phyloP scores from a whole-genome alignment of 2,113 vertebrate species.

The Capreolus pygargus region DNA sequence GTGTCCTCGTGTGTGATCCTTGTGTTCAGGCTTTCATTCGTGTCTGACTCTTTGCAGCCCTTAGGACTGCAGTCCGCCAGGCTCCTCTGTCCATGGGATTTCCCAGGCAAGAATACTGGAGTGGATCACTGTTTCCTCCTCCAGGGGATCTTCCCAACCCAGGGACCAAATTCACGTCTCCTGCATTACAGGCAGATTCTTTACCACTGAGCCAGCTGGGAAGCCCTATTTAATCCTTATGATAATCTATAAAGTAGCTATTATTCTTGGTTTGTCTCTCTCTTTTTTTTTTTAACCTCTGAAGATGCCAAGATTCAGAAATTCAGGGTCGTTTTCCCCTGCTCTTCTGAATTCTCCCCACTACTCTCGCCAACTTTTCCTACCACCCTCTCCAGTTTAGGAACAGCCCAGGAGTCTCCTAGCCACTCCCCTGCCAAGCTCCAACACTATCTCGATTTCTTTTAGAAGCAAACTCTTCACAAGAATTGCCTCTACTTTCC shows the following conservation, averaged over 20 bases:
- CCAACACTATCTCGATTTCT: background rate
- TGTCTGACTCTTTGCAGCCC: background rate
- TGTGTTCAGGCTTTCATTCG: background rate
- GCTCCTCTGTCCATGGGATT: background rate
- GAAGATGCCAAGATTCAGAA: background rate
- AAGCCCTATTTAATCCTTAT: background rate
- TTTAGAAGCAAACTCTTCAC: background rate
- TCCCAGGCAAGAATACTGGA: background rate
- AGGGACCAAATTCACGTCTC: background rate
- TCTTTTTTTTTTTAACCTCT: background rate
- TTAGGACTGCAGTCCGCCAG: background rate
- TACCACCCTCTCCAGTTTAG: rapidly evolving
- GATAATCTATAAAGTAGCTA: background rate
- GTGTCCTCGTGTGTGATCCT: background rate
- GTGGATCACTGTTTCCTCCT: background rate
- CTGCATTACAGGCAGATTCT: background rate
- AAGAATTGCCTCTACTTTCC: background rate
- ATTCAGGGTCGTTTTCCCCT: background rate
- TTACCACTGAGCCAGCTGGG: background rate
- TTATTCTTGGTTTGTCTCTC: background rate
- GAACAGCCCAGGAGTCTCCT: background rate
- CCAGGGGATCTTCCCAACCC: background rate
- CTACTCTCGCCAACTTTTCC: background rate
- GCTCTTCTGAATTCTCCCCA: rapidly evolving
- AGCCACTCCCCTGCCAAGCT: background rate